Conservation (phyloP, 2,113 vertebrate genomes). For the Gobiocypris rarus region DNA sequence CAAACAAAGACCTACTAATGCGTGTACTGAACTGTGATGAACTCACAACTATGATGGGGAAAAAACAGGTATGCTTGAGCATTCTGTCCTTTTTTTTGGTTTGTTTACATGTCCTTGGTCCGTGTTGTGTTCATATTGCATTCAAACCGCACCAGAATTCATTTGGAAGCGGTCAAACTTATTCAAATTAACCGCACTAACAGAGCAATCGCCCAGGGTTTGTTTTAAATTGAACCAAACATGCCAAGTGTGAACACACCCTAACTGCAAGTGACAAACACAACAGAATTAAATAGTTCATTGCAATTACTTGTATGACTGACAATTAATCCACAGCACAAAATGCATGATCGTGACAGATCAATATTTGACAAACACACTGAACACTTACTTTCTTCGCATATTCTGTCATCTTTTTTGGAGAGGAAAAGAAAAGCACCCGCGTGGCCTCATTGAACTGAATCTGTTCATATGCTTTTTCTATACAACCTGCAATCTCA, state of each 20-base stretch:
- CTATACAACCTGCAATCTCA: slow-evolving; percentile 92
- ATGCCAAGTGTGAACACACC: no score
- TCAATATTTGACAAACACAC: not conserved
- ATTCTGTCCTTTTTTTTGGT: no score
- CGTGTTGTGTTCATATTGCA: not conserved
- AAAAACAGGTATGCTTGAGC: no score
- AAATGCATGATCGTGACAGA: not conserved
- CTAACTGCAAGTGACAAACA: not conserved
- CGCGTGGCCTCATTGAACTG: slow-evolving; percentile 87
- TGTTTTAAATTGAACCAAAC: no score
- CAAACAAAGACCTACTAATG: no score
- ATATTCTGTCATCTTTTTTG: slow-evolving; percentile 94
- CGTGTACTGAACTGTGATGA: no score
- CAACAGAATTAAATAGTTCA: not conserved
- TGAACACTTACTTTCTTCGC: slow-evolving; percentile 84
- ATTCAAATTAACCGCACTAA: no score
- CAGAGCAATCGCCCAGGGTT: no score
- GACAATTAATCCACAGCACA: not conserved
- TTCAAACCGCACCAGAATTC: no score
- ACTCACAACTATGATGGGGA: no score
- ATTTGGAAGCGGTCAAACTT: no score
- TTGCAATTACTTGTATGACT: not conserved
- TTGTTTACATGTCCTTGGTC: no score
- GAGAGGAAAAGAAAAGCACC: slow-evolving; percentile 88
- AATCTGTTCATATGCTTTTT: slow-evolving; percentile 93